phyloP scores from a whole-genome alignment of 2,888 invertebrate species.

The Aphidius colemani region DNA sequence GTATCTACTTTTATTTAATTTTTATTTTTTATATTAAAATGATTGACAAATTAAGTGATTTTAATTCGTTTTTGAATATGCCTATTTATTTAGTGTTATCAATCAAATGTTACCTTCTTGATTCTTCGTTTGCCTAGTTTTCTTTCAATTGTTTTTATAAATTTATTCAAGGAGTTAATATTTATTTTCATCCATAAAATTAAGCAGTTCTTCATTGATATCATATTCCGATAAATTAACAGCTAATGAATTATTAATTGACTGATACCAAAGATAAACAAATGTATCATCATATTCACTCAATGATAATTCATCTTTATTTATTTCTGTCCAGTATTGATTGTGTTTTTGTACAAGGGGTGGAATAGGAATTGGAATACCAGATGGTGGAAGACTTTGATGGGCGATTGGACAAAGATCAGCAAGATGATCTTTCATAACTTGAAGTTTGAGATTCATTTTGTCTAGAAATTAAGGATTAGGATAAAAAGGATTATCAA shows the following conservation, averaged over 20 bases:
- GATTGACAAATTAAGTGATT: too few relatives aligned
- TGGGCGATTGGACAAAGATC: slow-evolving; percentile 54
- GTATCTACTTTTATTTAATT: background rate
- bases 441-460: slow-evolving; percentile 22
- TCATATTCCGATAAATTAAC: slow-evolving; percentile 37
- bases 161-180: background rate
- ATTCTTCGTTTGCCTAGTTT: background rate
- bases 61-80: too few relatives aligned
- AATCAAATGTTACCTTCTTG: background rate
- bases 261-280: slow-evolving; percentile 47
- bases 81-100: too few relatives aligned
- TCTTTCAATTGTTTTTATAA: too few relatives aligned
- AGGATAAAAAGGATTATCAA: background rate
- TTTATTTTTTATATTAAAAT: background rate
- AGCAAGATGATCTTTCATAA: slow-evolving; percentile 46
- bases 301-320: slow-evolving; percentile 36
- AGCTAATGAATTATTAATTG: slow-evolving; percentile 39
- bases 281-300: slow-evolving; percentile 49
- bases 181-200: slow-evolving; percentile 31
- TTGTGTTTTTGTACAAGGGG: slow-evolving; percentile 37
- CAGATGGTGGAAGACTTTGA: slow-evolving; percentile 53
- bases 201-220: slow-evolving; percentile 38
- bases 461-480: slow-evolving; percentile 33
- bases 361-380: slow-evolving; percentile 44
- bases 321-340: slow-evolving; percentile 37